Evolutionary conservation across 2,888 invertebrate genomes (phyloP).

Genomic region (Galeruca laticollis): DNA sequence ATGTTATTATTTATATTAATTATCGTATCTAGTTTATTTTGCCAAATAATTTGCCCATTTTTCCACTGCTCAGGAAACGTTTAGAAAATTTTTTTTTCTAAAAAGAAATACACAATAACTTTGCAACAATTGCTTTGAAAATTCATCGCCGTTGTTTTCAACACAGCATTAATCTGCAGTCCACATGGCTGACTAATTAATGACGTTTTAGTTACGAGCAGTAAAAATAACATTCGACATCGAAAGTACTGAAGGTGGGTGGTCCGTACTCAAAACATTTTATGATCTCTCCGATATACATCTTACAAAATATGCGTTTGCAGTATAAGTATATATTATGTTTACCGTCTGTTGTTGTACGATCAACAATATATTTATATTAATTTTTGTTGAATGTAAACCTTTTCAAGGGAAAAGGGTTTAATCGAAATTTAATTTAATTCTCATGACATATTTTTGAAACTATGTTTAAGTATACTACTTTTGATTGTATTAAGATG

Average conservation of each 20-base stretch:
- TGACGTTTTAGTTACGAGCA: conserved; percentile 55
- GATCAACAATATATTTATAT: conserved; percentile 25
- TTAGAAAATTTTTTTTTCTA: too few species aligned
- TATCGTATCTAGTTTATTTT: too few species aligned
- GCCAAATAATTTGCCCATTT: too few species aligned
- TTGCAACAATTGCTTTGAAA: neutral
- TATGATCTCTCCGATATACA: conserved; percentile 55
- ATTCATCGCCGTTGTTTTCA: neutral
- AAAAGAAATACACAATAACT: neutral
- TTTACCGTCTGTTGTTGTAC: conserved; percentile 27
- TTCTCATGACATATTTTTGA: too few species aligned
- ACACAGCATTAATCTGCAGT: conserved; percentile 38
- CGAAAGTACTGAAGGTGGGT: conserved; percentile 51
- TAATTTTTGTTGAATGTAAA: neutral
- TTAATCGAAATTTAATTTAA: neutral
- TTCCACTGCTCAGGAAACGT: too few species aligned
- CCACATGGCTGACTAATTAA: conserved; percentile 59
- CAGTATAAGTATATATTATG: conserved; percentile 4
- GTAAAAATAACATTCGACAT: conserved; percentile 54
- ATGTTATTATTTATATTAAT: too few species aligned
- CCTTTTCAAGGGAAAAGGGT: neutral
- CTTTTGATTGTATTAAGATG: too few species aligned
- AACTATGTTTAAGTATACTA: too few species aligned
- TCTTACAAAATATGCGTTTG: conserved; percentile 45
- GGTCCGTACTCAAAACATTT: conserved; percentile 53